Evolutionary conservation across 2,797 vertebrate genomes (phyloP).

Genomic region (Anolis apletophallus): DNA sequence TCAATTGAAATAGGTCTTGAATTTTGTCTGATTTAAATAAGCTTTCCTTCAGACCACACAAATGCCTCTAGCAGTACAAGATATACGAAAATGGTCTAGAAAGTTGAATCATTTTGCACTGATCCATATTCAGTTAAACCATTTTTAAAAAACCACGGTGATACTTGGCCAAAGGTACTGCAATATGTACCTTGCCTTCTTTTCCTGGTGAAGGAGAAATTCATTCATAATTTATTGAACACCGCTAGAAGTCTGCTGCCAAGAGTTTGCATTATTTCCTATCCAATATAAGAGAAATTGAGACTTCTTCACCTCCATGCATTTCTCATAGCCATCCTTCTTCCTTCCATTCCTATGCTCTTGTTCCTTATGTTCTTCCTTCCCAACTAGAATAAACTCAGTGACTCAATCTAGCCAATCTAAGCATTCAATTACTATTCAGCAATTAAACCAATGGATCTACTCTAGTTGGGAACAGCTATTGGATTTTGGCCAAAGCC

Average conservation of each 20-base stretch:
- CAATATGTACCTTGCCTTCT: neutral
- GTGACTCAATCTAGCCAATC: no score
- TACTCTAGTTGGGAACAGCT: no score
- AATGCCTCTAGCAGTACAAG: neutral
- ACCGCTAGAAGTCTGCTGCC: neutral
- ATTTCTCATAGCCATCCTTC: neutral
- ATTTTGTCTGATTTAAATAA: slow-evolving; percentile 28
- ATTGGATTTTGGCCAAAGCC: no score
- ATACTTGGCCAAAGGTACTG: neutral
- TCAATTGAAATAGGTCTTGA: slow-evolving; percentile 43
- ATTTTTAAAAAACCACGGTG: neutral
- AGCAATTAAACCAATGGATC: no score
- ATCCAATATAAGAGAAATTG: neutral
- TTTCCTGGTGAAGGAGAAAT: neutral
- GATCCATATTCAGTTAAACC: slow-evolving; percentile 2
- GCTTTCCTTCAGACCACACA: neutral
- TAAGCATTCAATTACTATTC: no score
- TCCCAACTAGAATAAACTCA: no score
- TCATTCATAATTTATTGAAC: neutral
- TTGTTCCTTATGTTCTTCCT: neutral
- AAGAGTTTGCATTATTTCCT: neutral
- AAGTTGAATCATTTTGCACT: neutral
- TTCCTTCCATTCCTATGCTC: neutral
- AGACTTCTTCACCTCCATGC: neutral
- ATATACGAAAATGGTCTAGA: neutral